Evolutionary conservation across 2,888 invertebrate species (phyloP), one percentile per base, ranked within the genome.

Genomic region (Cantharis flavilabris): DNA sequence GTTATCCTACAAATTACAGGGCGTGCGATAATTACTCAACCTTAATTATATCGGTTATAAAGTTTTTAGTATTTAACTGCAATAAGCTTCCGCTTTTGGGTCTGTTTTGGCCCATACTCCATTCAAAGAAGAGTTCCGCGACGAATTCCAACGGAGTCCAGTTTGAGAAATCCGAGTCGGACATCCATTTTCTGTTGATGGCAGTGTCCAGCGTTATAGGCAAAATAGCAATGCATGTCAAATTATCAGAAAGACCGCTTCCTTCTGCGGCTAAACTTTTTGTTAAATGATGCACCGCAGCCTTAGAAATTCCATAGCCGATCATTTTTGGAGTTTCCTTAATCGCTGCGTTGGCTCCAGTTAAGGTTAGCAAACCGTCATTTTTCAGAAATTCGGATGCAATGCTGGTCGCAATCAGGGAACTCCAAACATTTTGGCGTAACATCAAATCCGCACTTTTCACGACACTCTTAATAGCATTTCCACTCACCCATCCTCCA

Each of bases 181-280:
- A 95, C 99, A 99, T 99, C 95, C 96, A 98, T 89, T 98, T 98
- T 74, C 98, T 92, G 86, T 99, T 99, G 97, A 98, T 98, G 79
- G 98, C 98, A 1, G 99, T 99, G 86, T 99, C 99, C 77, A 99
- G 90, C 16, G 98, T 99, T 0, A 98, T 91, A 0, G 98, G 98
- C 77, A 98, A 89, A 81, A 98, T 96, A 2, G 97, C 94, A 16
- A 95, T 91, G 3, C 95, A 94, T 18, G 94, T 87, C 7, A 95
- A 91, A 79, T 93, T 91, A 0, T 90, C 88, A 3, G 99, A 98
- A 33, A 99, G 89, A 7, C 99, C 99, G 76, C 97, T 94, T 16
- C 18, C 18, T 26, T 10, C 26, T 82, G 94, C 93, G 26, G 96
- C 95, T 69, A 99, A 91, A 69, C 97, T 98, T 85, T 95, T 94